Conservation (phyloP, 2,113 vertebrate genomes). For the Arizona elegans region DNA sequence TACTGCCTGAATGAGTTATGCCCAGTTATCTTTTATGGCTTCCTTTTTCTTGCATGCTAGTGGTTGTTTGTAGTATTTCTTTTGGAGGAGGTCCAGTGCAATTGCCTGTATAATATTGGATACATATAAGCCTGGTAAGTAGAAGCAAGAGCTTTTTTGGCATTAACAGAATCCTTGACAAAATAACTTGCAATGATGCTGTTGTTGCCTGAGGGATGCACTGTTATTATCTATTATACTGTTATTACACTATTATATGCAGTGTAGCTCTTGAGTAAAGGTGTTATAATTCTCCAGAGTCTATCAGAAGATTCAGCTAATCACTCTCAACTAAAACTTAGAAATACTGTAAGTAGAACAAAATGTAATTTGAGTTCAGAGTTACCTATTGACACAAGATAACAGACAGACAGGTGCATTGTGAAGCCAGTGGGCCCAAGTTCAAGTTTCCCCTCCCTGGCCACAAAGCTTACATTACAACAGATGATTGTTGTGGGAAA, state of each 20-base stretch:
- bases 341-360: conserved; percentile 17
- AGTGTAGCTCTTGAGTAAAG: neutral
- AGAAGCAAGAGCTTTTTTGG: neutral
- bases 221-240: neutral
- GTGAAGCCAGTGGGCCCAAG: neutral
- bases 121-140: neutral
- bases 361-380: conserved; percentile 18
- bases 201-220: neutral
- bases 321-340: neutral
- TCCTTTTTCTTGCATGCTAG: neutral
- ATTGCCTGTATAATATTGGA: neutral
- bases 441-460: neutral
- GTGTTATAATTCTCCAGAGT: neutral
- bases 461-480: neutral
- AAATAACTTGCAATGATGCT: neutral
- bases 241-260: neutral
- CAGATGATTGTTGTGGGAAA: neutral
- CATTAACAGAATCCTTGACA: neutral
- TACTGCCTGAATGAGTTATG: neutral
- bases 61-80: neutral
- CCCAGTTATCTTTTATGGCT: neutral
- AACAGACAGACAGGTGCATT: neutral
- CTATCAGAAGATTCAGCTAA: neutral
- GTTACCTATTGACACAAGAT: conserved; percentile 20
- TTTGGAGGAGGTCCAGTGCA: neutral